Evolutionary conservation across 2,797 vertebrate species (phyloP).

Genomic region (Amniataba percoides): DNA sequence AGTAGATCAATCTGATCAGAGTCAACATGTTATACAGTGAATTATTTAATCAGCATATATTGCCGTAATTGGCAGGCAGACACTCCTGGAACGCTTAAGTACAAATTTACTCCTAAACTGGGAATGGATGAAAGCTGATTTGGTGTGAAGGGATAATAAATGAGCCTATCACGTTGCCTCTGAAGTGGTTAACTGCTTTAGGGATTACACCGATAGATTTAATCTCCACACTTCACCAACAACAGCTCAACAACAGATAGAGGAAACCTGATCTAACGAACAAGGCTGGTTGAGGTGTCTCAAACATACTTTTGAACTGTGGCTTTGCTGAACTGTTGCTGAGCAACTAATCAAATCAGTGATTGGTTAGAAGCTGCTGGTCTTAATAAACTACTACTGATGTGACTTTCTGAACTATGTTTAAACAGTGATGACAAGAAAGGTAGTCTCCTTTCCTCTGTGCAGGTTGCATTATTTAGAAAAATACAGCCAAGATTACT

Average conservation of each 20-base stretch:
- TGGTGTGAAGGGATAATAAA: background rate
- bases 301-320: background rate
- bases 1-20: background rate
- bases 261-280: slow-evolving; percentile 6
- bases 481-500: slow-evolving; percentile 4
- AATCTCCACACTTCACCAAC: background rate
- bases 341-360: background rate
- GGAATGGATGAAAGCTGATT: background rate
- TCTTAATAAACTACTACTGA: background rate
- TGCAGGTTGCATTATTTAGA: background rate
- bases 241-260: background rate
- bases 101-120: background rate
- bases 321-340: background rate
- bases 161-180: background rate
- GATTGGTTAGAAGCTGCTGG: background rate
- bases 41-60: background rate
- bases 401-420: background rate
- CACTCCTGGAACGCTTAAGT: background rate
- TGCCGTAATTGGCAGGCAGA: background rate
- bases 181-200: background rate
- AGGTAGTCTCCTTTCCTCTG: background rate
- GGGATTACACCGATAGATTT: background rate
- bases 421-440: slow-evolving; percentile 6
- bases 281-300: background rate
- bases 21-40: background rate